phyloP scores from a whole-genome alignment of 1,140 invertebrate species.

The Hypsibius dujardini region DNA sequence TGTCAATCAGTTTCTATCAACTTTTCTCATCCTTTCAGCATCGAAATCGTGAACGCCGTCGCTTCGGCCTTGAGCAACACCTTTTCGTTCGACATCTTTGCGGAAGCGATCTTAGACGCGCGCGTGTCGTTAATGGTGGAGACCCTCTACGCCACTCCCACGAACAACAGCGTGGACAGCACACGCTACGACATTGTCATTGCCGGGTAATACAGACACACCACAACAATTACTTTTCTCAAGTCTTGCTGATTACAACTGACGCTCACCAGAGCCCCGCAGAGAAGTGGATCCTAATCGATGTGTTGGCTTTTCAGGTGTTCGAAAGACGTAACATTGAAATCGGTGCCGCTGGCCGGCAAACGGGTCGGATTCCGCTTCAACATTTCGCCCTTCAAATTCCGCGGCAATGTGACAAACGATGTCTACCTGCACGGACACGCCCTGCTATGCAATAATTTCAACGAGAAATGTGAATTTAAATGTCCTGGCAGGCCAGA shows the following conservation, averaged over 20 bases:
- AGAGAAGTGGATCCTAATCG: neutral
- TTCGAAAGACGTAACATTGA: constrained; percentile 2
- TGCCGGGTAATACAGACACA: neutral
- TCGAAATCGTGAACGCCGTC: constrained; percentile 14
- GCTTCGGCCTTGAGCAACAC: constrained; percentile 14
- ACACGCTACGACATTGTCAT: constrained; percentile 12
- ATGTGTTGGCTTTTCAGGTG: constrained; percentile 1
- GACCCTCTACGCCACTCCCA: constrained; percentile 10
- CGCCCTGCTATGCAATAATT: constrained; percentile 8
- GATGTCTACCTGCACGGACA: constrained; percentile 16
- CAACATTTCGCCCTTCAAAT: neutral
- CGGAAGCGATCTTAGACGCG: constrained; percentile 5
- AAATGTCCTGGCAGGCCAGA: neutral
- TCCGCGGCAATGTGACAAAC: constrained; percentile 9
- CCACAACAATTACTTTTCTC: too few species aligned
- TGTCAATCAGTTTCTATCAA: too few species aligned
- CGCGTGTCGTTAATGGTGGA: constrained; percentile 13
- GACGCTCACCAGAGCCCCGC: neutral
- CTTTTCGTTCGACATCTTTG: constrained; percentile 12
- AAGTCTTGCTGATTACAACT: too few species aligned
- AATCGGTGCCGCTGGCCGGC: neutral
- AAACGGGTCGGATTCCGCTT: neutral
- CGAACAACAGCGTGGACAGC: neutral
- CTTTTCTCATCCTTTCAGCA: neutral
- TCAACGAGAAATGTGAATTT: constrained; percentile 16